Percentiles rank a stretch among this genome's conserved stretches.
Evolutionary conservation across 2,113 vertebrate genomes (phyloP).

Genomic region (Glaucidium brasilianum): DNA sequence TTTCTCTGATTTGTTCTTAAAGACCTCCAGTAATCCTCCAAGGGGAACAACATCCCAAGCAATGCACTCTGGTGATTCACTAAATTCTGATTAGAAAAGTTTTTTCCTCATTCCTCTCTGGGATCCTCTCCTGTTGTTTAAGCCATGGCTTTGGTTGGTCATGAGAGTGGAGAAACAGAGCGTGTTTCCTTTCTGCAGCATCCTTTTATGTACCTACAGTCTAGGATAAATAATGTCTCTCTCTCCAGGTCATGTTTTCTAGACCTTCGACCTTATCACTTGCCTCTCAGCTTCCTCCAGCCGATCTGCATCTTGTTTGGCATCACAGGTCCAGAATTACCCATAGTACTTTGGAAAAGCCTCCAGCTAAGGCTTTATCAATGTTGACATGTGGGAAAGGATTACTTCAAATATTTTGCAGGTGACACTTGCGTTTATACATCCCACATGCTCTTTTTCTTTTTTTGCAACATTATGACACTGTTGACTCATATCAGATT

Average conservation of each 20-base stretch:
- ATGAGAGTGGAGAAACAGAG: neutral
- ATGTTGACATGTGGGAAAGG: rapidly evolving
- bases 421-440: neutral
- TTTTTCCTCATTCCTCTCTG: neutral
- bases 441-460: neutral
- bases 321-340: neutral
- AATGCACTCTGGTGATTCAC: neutral
- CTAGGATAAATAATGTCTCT: neutral
- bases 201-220: neutral
- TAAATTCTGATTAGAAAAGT: neutral
- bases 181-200: neutral
- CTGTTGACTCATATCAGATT: neutral
- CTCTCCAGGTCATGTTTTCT: neutral
- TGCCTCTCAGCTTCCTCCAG: neutral
- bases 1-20: slow-evolving; percentile 4
- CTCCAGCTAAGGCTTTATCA: neutral
- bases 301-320: neutral
- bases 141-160: neutral
- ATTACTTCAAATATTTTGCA: neutral
- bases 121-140: neutral
- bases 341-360: neutral
- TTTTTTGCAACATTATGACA: neutral
- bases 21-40: neutral
- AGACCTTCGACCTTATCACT: neutral
- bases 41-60: neutral